Base-by-base conservation (phyloP, 1,140 invertebrate genomes). In the Drosophila pachea region DNA sequence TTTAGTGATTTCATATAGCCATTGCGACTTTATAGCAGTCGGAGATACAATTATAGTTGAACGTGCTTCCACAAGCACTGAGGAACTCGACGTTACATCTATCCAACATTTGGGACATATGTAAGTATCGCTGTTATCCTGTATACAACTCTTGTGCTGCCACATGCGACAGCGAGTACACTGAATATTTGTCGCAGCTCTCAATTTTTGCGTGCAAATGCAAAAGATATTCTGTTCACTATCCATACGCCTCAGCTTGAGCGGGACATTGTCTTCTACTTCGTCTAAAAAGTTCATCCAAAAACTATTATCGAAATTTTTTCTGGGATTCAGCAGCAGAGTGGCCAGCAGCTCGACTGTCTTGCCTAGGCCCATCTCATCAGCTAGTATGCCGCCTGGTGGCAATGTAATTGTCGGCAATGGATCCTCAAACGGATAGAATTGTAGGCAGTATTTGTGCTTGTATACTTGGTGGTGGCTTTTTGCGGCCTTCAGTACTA, bases 331-430 rank as follows among this genome's bases (percentile, higher is more conserved):
- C 4, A 90, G 77, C 45, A 95, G 81, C 71, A 96, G 91, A 59
- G 93, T 92, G 11, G 94, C 92, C 8, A 96, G 78, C 16, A 95
- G 92, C 90, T 96, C 95, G 4, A 96, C 92, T 0, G 95, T 96
- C 90, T 96, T 96, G 2, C 95, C 95, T 12, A 96, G 87, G 7
- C 95, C 95, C 95, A 96, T 96, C 90, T 96, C 95, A 90, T 96
- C 95, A 12, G 94, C 94, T 48, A 96, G 89, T 58, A 96, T 95
- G 5, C 95, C 95, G 54, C 95, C 94, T n/a, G 91, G 91, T 38
- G 90, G 89, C 31, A 90, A 42, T 2, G 61, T 4, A 0, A 79
- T 32, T 9, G 11, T 50, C 0, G 73, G 81, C 2, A 77, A 7
- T 36, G 42, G 4, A 4, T 59, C 64, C 5, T 68, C 56, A n/a